These are phyloP conservation scores for Dolomedes plantarius DNA, from an alignment of 2,888 invertebrate species.

Conservation along the genomic window DNA sequence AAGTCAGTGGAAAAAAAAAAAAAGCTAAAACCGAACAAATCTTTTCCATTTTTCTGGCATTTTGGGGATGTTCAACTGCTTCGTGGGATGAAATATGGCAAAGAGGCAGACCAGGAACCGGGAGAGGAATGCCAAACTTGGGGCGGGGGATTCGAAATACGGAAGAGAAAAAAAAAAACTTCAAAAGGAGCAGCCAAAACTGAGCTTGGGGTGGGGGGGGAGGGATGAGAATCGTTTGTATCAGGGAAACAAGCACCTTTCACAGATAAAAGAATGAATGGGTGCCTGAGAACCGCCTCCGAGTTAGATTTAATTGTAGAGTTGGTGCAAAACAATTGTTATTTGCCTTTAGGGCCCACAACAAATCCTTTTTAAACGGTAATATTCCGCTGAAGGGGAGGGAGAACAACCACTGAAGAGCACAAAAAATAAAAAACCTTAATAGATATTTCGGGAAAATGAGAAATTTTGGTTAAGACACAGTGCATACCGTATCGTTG, in stretches of 20 bases:
- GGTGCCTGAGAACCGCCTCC: constrained; percentile 47
- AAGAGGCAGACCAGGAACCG: constrained; percentile 1
- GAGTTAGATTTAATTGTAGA: constrained; percentile 49
- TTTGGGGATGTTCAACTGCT: neutral
- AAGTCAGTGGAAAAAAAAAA: neutral
- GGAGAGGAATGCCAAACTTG: neutral
- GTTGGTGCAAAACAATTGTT: neutral
- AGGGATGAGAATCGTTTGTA: constrained; percentile 28
- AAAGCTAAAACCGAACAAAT: neutral
- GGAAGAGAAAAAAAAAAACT: neutral
- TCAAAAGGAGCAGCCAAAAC: neutral
- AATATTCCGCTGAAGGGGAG: neutral
- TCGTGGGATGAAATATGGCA: neutral
- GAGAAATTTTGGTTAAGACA: too few species aligned
- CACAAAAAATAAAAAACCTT: neutral
- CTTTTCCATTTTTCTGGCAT: neutral
- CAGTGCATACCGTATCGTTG: too few species aligned
- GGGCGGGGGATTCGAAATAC: neutral
- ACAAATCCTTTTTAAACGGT: constrained; percentile 19
- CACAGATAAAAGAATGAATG: constrained; percentile 54
- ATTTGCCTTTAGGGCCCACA: constrained; percentile 21
- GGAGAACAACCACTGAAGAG: too few species aligned
- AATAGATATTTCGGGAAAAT: too few species aligned
- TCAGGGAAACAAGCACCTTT: constrained; percentile 55
- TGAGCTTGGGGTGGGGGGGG: too few species aligned